phyloP scores from a whole-genome alignment of 2,797 vertebrate genomes.

The Notoglanidium macrostoma region DNA sequence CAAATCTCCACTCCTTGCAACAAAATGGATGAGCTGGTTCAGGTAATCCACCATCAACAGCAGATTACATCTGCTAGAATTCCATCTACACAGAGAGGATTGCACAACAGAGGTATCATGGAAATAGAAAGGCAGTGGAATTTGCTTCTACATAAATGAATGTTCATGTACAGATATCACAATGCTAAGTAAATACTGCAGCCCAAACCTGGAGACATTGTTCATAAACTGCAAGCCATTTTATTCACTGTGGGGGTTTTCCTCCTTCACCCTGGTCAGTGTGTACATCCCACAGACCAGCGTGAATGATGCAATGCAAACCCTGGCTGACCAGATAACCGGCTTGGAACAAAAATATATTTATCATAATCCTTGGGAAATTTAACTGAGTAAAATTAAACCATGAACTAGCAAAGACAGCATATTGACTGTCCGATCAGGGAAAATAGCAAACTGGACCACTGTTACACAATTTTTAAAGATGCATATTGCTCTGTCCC shows the following conservation, averaged over 20 bases:
- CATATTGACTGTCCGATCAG: too few relatives aligned
- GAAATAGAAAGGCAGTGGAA: not conserved
- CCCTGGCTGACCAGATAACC: too few relatives aligned
- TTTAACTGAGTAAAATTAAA: too few relatives aligned
- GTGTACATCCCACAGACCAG: not conserved
- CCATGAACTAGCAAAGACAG: not conserved
- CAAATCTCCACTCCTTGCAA: not conserved
- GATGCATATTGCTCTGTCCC: too few relatives aligned
- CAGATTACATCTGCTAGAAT: not conserved
- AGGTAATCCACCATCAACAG: not conserved
- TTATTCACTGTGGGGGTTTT: not conserved
- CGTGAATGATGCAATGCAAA: not conserved
- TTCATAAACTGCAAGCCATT: not conserved
- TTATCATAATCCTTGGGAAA: too few relatives aligned
- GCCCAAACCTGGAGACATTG: not conserved
- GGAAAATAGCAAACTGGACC: too few relatives aligned
- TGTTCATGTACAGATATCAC: not conserved
- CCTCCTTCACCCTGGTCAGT: not conserved
- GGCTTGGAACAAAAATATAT: too few relatives aligned
- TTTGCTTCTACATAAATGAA: not conserved
- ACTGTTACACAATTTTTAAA: too few relatives aligned
- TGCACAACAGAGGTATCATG: not conserved
- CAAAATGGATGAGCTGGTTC: not conserved
- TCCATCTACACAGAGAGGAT: not conserved
- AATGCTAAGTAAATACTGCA: not conserved